Evolutionary conservation across 1,140 invertebrate species (phyloP), one percentile per base, ranked within the genome.

Genomic region (Subanguina moxae): DNA sequence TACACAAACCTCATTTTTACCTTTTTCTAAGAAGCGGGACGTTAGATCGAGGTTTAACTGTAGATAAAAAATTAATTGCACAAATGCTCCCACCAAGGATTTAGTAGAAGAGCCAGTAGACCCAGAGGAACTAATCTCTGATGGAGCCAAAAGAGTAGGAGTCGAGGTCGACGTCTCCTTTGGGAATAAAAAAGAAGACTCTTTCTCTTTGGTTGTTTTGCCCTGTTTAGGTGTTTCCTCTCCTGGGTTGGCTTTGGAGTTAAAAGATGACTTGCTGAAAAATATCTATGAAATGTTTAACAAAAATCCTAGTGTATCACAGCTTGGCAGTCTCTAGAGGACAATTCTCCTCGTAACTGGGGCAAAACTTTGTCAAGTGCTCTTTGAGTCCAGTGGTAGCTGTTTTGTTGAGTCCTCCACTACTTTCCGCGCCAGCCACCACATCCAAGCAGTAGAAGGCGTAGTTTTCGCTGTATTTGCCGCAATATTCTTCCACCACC

Each of bases 391-490:
- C 32, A 38, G 32, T 11, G 11, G 32, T 38, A 38, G 32, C 32
- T 38, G 32, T 38, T 38, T 38, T 38, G 32, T 38, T 11, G 11
- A 38, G 3, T 38, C 32, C 32, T 38, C 32, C 32, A 38, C 32
- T 38, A 8, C 21, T 46, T 13, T 52, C 25, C 19, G 65, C 32
- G 17, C 46, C 27, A 46, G 28, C 65, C 27, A 48, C 32, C 15
- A 25, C 28, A 42, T 45, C 57, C 17, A 21, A 32, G 17, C 65
- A 67, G 52, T 67, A 67, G 46, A 46, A 67, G 32, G 23, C 57
- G 28, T 67, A 67, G 28, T 67, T 67, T 67, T 67, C 65, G 19
- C 43, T 27, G 23, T 62, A 67, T 19, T 62, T 59, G 27, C 52
- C 45, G 46, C 65, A 67, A 48, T 67, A 67, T 28, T 66, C 64